Evolutionary conservation across 37 sponge, comb jelly and placozoan species (phyloP), one percentile per base, ranked within the genome.

Genomic region (Axinella damicornis): DNA sequence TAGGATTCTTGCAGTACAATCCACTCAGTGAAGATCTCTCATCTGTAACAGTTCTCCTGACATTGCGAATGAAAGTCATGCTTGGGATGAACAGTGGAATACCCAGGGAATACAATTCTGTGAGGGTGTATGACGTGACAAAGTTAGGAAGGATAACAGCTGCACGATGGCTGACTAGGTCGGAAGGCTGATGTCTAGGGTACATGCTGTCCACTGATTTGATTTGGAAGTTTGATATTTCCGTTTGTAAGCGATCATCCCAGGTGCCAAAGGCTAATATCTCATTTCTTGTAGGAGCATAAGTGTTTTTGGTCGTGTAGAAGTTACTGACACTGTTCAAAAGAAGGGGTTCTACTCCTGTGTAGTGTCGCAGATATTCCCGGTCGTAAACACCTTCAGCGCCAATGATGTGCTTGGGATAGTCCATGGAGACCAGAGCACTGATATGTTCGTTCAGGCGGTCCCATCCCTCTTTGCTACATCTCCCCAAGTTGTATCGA

Each of bases 351-450:
- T 69, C 53, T 28, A 85, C 0, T 33, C 86, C 86, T 20, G 86
- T 85, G 52, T 85, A 85, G 60, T 85, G 79, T 28, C n/a, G 57
- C 31, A 85, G 70, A 69, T 85, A 85, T 57, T 85, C 86, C 57
- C n/a, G 13, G 69, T 85, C 86, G 40, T 85, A 85, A 14, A 68
- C 24, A 68, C 63, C 69, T 18, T 28, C 5, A 20, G 86, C 86
- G 6, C 52, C 78, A 41, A 85, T 65, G 32, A 78, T 55, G 24
- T 77, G 86, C 34, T 37, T 70, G 32, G 83, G 83, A n/a, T 35
- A 39, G 36, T 39, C n/a, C 83, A 71, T 53, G 22, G 85, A 69
- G 56, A 78, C 78, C 25, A 85, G 52, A 20, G 40, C 57, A 36
- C 69, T n/a, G 16, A 85, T 60, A 57, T 85, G 86, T 24, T 85